Percentiles rank a stretch among this genome's conserved stretches.
phyloP scores from a whole-genome alignment of 2,113 vertebrate genomes.

The Psephotus haematonotus region DNA sequence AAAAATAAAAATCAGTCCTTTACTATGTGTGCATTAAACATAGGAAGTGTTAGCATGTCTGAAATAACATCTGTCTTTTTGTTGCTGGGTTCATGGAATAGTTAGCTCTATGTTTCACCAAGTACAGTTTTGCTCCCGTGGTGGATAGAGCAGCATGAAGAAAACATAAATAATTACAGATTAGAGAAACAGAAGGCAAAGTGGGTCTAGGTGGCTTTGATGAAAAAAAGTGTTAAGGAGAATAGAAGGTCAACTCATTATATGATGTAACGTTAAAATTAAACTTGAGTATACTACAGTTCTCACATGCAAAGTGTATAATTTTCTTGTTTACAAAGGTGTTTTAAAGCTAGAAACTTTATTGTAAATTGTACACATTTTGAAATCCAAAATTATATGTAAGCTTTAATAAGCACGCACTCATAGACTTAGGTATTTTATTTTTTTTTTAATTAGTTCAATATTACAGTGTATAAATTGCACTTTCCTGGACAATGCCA shows the following conservation, averaged over 20 bases:
- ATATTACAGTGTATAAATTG: background rate
- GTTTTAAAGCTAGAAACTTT: background rate
- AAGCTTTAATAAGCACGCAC: background rate
- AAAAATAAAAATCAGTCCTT: constrained; percentile 8
- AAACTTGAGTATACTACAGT: constrained; percentile 31
- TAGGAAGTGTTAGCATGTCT: constrained; percentile 78
- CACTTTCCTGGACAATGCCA: background rate
- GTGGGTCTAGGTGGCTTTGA: constrained; percentile 81
- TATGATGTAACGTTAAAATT: constrained; percentile 66
- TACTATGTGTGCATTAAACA: constrained; percentile 72
- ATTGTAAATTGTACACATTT: background rate
- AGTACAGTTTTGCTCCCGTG: constrained; percentile 83
- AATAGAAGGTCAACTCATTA: constrained; percentile 80
- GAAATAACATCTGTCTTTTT: constrained; percentile 86
- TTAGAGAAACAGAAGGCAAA: constrained; percentile 87
- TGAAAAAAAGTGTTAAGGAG: constrained; percentile 82
- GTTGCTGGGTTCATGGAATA: constrained; percentile 83
- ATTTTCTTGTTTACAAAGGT: constrained; percentile 32
- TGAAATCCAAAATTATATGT: background rate
- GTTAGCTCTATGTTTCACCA: constrained; percentile 87
- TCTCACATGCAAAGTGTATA: constrained; percentile 46
- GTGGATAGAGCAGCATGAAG: constrained; percentile 79
- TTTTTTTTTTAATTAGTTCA: background rate
- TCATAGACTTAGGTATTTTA: background rate
- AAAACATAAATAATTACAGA: constrained; percentile 88